Base-by-base conservation (phyloP, 2,888 invertebrate genomes). In the Netelia fuscicornis region DNA sequence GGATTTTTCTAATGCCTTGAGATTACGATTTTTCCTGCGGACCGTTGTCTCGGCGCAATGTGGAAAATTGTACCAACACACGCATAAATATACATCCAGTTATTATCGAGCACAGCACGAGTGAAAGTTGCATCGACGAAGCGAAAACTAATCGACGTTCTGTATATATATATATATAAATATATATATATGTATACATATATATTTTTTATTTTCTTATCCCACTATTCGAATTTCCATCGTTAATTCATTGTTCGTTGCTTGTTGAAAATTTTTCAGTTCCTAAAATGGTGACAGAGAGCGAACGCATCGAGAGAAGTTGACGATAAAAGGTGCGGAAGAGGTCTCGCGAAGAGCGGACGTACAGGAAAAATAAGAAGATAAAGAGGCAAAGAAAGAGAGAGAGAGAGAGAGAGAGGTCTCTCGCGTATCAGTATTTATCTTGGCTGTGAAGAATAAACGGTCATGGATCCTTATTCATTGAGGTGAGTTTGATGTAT, bases 391-490 rank as follows among this genome's bases (percentile, higher is more conserved):
- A 72, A 17, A 65, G 17, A 58, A 8, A 1, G 10, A 42, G 23
- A 52, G 52, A 11, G 17, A 48, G 67, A 48, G 67, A 65, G 30
- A 52, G 17, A 17, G 17, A 17, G 17, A 60, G 17, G 17, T 20
- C 70, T 30, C 80, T 58, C 48, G 25, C 20, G 2, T 42, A 78
- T 81, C 82, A 86, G 84, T 87, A 86, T 85, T 86, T 75, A 58
- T 58, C 48, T 52, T 72, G 86, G 83, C 86, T 87, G 87, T 85
- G 87, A 79, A 78, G 67, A 74, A 84, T 81, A 81, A 70, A 79
- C 77, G 84, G 86, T 70, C 74, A 92, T 92, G 92, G 92, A 92
- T 91, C 92, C 92, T 68, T 92, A 92, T 78, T 92, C 91, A 60
- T 84, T 92, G 84, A 92, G 92, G 92, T 92, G 76, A 89, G 90